A percentile compares a stretch with the other conserved stretches of the same genome.
These are phyloP conservation scores for Agelas oroides DNA, from an alignment of 37 sponge, comb jelly and placozoan genomes.

Conservation along the genomic window DNA sequence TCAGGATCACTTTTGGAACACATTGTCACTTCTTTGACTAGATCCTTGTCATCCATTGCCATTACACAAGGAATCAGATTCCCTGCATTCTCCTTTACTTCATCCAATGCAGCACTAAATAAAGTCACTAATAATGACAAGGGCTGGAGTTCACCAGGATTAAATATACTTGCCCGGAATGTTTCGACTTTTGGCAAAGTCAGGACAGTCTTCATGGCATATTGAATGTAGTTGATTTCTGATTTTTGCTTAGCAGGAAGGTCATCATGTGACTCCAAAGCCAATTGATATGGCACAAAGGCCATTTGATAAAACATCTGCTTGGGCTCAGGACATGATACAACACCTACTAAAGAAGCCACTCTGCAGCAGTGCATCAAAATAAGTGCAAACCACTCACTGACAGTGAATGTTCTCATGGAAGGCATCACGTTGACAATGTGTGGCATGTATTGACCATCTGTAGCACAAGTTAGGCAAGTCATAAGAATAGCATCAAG, in stretches of 20 bases:
- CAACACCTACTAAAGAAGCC: not conserved
- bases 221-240: not conserved
- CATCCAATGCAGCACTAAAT: not conserved
- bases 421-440: not conserved
- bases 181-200: not conserved
- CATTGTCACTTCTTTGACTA: too few species aligned
- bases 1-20: too few species aligned
- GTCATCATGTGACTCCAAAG: not conserved
- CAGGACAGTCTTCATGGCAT: not conserved
- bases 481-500: slow-evolving; percentile 2
- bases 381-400: not conserved
- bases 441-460: not conserved
- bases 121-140: not conserved
- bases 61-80: too few species aligned
- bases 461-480: not conserved
- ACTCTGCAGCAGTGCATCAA: not conserved
- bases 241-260: not conserved
- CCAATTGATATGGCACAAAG: not conserved
- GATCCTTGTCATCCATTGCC: too few species aligned
- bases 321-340: not conserved
- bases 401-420: slow-evolving; percentile 5
- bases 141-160: not conserved
- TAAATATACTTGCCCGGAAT: not conserved
- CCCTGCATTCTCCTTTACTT: not conserved
- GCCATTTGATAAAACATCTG: not conserved